phyloP scores from a whole-genome alignment of 2,797 vertebrate species.

The Gambusia yucatana region DNA sequence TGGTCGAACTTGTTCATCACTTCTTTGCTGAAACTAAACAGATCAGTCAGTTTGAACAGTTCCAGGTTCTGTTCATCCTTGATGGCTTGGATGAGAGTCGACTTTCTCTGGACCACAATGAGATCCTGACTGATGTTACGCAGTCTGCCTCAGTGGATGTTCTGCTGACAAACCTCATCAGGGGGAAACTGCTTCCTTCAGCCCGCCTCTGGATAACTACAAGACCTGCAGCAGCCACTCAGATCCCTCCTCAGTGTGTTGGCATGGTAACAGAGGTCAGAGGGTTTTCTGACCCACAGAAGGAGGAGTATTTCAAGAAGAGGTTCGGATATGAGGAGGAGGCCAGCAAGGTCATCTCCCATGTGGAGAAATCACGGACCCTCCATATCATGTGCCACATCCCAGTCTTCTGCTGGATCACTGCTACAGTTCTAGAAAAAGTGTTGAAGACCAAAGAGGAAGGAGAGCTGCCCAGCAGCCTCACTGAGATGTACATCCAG shows the following conservation, averaged over 20 bases:
- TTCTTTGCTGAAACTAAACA: no score
- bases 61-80: neutral
- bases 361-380: neutral
- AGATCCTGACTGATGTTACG: neutral
- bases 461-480: neutral
- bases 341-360: neutral
- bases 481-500: conserved; percentile 17
- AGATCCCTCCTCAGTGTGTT: neutral
- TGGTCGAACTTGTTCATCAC: no score
- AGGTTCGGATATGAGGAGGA: neutral
- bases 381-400: conserved; percentile 14
- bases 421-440: neutral
- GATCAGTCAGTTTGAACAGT: neutral
- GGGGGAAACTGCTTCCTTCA: neutral
- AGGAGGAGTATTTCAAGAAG: neutral
- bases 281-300: neutral
- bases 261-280: neutral
- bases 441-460: neutral
- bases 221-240: conserved; percentile 1
- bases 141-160: neutral
- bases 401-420: conserved; percentile 7
- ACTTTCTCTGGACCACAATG: neutral
- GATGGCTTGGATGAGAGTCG: neutral
- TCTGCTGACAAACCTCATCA: neutral
- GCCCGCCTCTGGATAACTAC: neutral